phyloP scores from a whole-genome alignment of 1,140 invertebrate species.

The Drosophila sulfurigaster region DNA sequence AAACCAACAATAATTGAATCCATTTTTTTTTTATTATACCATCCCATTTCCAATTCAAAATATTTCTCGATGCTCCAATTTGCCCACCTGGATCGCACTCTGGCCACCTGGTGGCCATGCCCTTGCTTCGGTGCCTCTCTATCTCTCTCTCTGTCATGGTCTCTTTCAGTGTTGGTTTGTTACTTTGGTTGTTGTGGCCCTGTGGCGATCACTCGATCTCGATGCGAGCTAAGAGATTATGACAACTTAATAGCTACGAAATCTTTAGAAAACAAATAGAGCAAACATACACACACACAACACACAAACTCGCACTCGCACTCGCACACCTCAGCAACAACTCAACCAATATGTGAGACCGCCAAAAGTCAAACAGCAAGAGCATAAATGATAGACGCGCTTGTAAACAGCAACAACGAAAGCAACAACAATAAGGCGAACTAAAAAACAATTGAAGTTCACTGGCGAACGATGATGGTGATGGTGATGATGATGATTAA shows the following conservation, averaged over 20 bases:
- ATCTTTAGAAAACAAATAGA: slow-evolving; percentile 73
- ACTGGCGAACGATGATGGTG: slow-evolving; percentile 61
- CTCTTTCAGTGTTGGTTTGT: background rate
- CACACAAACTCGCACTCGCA: too few species aligned
- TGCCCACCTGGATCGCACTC: slow-evolving; percentile 48
- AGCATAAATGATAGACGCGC: slow-evolving; percentile 70
- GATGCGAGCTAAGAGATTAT: slow-evolving; percentile 62
- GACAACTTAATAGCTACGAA: slow-evolving; percentile 80
- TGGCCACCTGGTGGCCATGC: slow-evolving; percentile 46
- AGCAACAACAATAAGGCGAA: slow-evolving; percentile 24
- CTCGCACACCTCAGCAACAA: background rate
- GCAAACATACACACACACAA: slow-evolving; percentile 48
- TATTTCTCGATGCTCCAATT: slow-evolving; percentile 36
- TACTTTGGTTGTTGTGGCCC: slow-evolving; percentile 21
- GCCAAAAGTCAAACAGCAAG: slow-evolving; percentile 57
- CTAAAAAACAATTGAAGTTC: slow-evolving; percentile 77
- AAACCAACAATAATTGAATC: too few species aligned
- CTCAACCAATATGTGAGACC: slow-evolving; percentile 56
- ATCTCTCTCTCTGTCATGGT: background rate
- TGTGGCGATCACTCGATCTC: slow-evolving; percentile 56
- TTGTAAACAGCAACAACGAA: slow-evolving; percentile 62
- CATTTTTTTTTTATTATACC: background rate
- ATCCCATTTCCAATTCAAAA: background rate
- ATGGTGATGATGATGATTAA: background rate
- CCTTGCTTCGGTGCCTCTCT: slow-evolving; percentile 11